These are phyloP conservation scores for Heliornis fulica DNA, from an alignment of 2,113 vertebrate genomes.

Conservation along the genomic window DNA sequence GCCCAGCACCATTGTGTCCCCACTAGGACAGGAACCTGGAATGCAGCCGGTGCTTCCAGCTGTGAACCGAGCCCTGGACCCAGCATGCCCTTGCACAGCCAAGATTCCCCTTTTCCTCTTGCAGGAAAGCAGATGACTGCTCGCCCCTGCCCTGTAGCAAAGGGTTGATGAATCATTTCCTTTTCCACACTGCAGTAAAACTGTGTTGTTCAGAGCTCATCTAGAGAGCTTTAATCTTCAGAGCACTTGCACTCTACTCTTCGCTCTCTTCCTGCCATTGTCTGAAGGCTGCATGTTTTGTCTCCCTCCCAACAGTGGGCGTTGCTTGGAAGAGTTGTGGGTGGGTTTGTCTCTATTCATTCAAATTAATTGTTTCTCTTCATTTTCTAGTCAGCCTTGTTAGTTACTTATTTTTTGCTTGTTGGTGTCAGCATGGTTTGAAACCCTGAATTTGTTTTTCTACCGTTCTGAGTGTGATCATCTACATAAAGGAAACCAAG, in stretches of 20 bases:
- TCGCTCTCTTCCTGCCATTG: constrained; percentile 24
- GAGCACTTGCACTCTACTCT: background rate
- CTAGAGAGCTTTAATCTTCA: background rate
- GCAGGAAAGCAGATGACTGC: background rate
- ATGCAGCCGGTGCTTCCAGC: background rate
- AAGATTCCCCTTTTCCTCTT: background rate
- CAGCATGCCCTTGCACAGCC: background rate
- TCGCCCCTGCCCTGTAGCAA: background rate
- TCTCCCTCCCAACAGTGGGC: background rate
- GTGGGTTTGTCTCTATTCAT: background rate
- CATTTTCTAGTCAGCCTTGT: background rate
- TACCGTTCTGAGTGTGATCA: background rate
- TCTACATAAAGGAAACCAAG: background rate
- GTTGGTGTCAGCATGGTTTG: background rate
- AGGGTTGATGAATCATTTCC: constrained; percentile 26
- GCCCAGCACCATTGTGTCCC: background rate
- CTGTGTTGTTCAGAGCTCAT: background rate
- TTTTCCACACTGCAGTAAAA: background rate
- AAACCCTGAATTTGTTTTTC: background rate
- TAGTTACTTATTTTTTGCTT: background rate
- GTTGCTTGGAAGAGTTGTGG: background rate
- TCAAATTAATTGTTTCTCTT: background rate
- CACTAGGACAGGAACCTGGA: background rate
- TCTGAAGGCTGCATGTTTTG: background rate
- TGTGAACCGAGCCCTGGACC: background rate